Evolutionary conservation across 2,113 vertebrate species (phyloP), one percentile per base, ranked within the genome.

Genomic region (Saiga tatarica): DNA sequence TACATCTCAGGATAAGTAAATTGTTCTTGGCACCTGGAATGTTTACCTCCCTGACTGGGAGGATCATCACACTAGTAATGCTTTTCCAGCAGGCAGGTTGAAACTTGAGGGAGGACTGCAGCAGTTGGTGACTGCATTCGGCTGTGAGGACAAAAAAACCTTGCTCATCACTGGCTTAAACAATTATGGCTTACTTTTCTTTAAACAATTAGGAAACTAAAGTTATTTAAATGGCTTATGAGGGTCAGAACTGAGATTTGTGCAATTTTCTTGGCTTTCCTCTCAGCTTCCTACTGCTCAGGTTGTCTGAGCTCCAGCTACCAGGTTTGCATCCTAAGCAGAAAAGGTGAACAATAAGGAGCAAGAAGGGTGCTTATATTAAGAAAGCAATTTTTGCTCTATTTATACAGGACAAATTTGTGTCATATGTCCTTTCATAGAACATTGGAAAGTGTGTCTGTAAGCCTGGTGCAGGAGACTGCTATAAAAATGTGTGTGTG

Each of bases 1-100:
- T 82, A 71, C 95, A 96, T 93, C 60, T 33, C 60, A 96, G 94
- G 78, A 47, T 21, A 96, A 83, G 94, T 50, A 97, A 97, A 97
- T 97, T 84, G 87, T 94, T 97, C 78, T 94, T 98, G 97, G 95
- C 97, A 95, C 94, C 97, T 98, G 89, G 64, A 59, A 76, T 97
- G 89, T 96, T 97, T 97, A 95, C 82, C 93, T 94, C 78, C 91
- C 97, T 83, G 89, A 91, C 96, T 96, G 97, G 96, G 96, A 93
- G 88, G 93, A 91, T 79, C 86, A 93, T 97, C 97, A 86, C 60
- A 3, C 19, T n/a, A 6, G 92, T 30, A 83, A 94, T 30, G 86
- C 89, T 95, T 67, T 93, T 96, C 91, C 91, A 92, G 76, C 90
- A 95, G 93, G 60, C 89, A 96, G 85, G 60, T 59, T 60, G 93